Evolutionary conservation across 2,113 vertebrate genomes (phyloP), one percentile per base, ranked within the genome.

Genomic region (Amphiprion ocellaris): DNA sequence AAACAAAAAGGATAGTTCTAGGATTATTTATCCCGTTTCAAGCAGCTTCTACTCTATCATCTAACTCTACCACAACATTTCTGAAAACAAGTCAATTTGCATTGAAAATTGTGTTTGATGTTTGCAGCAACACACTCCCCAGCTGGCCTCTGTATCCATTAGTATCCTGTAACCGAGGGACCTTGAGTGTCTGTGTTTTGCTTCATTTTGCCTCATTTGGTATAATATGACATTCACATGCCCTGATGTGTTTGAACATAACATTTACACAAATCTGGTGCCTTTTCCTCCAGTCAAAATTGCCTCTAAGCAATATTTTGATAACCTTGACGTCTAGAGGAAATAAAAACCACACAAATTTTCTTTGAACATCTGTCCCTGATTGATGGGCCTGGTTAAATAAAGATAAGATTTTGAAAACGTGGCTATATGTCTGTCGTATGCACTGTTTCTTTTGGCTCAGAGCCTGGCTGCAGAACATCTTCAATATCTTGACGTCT

Each of bases 391-490:
- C 47, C 84, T 75, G 84, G 81, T 89, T 89, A 86, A 91, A 90
- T 82, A 88, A 90, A 91, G 89, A 91, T 90, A 91, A 85, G 89
- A 85, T 85, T 86, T 85, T 71, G 63, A 80, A 87, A 89, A 70
- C 19, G 56, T 68, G 56, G 79, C 84, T 86, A 90, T 89, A 86
- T 92, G 84, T 81, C 79, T 81, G 73, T 71, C 68, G 37, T 79
- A 74, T 82, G 69, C 53, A n/a, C 55, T 10, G 33, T 73, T 55
- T 74, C 71, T 61, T 77, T 80, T 92, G 86, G 87, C 89, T 77
- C 30, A 0, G 55, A 77, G 84, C 89, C 87, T 76, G 69, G 80
- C 55, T 68, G 69, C 82, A 73, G 82, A 89, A 49, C 76, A 82
- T 84, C 85, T 55, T 84, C 84, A 28, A 67, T 67, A 85, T 79